phyloP scores from a whole-genome alignment of 2,797 vertebrate species.

The Dallia pectoralis region DNA sequence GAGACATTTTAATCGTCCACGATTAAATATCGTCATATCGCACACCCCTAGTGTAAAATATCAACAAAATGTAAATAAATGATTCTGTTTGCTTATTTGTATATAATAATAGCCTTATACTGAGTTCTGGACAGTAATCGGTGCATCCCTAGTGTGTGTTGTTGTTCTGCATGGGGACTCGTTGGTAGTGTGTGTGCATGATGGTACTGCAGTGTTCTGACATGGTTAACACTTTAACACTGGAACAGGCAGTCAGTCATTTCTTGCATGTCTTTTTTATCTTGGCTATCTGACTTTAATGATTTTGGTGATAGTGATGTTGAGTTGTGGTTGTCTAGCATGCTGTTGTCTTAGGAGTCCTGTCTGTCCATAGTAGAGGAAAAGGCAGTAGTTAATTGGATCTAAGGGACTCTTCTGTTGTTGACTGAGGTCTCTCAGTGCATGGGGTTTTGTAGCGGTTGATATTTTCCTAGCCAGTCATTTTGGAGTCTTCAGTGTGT shows the following conservation, averaged over 20 bases:
- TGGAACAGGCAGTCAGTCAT: background rate
- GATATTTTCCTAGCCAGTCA: slow-evolving; percentile 15
- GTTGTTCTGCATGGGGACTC: background rate
- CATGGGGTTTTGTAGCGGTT: slow-evolving; percentile 45
- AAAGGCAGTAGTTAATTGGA: background rate
- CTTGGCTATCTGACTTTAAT: slow-evolving; percentile 27
- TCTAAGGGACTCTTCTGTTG: slow-evolving; percentile 2
- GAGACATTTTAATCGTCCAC: no score
- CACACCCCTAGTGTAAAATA: no score
- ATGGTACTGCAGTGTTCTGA: background rate
- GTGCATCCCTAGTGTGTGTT: background rate
- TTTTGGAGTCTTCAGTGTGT: slow-evolving; percentile 32
- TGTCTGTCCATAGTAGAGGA: background rate
- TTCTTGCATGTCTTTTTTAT: slow-evolving; percentile 58
- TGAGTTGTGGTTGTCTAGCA: slow-evolving; percentile 46
- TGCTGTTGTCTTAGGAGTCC: slow-evolving; percentile 43
- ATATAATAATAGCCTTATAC: background rate
- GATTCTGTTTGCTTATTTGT: no score
- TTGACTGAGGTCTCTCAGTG: slow-evolving; percentile 17
- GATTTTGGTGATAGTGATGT: slow-evolving; percentile 43
- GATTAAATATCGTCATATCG: no score
- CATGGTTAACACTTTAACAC: background rate
- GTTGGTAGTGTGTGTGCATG: background rate
- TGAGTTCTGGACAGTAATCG: background rate
- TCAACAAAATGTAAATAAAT: no score